These are phyloP conservation scores for Synchiropus splendidus DNA, from an alignment of 2,113 vertebrate genomes.

Conservation along the genomic window DNA sequence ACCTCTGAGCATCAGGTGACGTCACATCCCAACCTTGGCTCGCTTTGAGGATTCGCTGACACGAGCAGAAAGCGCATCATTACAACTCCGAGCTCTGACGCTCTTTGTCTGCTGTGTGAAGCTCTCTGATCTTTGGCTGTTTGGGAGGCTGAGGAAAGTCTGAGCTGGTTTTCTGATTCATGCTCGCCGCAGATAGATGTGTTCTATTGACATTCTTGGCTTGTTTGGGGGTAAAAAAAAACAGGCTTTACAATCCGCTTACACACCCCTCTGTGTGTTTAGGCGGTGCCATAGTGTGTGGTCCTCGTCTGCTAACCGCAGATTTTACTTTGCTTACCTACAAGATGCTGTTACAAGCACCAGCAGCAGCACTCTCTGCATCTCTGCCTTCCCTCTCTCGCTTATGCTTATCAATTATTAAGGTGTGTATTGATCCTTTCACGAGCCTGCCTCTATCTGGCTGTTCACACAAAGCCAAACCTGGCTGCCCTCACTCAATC, in stretches of 20 bases:
- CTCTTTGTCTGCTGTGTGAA: conserved; percentile 44
- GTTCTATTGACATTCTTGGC: conserved; percentile 24
- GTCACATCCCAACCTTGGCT: conserved; percentile 67
- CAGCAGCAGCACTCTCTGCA: conserved; percentile 35
- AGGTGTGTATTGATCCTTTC: conserved; percentile 69
- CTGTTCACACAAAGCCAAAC: conserved; percentile 68
- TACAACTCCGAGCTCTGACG: conserved; percentile 30
- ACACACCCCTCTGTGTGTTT: conserved; percentile 27
- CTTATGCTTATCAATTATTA: conserved; percentile 75
- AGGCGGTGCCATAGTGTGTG: conserved; percentile 29
- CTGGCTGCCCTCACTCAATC: conserved; percentile 62
- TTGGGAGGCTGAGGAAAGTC: conserved; percentile 4
- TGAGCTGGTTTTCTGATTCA: conserved; percentile 2
- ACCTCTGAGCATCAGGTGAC: conserved; percentile 66
- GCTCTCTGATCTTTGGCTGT: conserved; percentile 12
- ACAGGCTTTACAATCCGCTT: conserved; percentile 45
- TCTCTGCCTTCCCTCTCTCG: conserved; percentile 41
- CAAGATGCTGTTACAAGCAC: conserved; percentile 56
- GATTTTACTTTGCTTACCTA: conserved; percentile 66
- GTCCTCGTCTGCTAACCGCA: conserved; percentile 63
- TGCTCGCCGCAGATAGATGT: conserved; percentile 11
- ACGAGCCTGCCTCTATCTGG: conserved; percentile 66
- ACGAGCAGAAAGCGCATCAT: conserved; percentile 55
- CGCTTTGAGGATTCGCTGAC: conserved; percentile 64
- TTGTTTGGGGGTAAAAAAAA: conserved; percentile 38